Evolutionary conservation across 1,140 invertebrate species (phyloP).

Genomic region (Drosophila burlai): DNA sequence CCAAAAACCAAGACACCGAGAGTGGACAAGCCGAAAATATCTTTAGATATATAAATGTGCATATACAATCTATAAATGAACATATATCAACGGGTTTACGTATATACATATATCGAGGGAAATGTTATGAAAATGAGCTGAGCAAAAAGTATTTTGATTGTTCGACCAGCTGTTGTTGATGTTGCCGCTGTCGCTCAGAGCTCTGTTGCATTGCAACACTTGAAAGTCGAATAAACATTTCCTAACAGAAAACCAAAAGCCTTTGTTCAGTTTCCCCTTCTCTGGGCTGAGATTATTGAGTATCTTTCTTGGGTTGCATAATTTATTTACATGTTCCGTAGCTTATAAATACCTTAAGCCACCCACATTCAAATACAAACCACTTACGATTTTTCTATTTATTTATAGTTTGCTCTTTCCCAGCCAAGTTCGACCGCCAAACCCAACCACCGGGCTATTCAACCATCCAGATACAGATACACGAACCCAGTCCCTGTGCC

Average conservation of each 20-base stretch:
- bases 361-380: constrained; percentile 32
- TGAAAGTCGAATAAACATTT: neutral
- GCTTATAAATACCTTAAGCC: constrained; percentile 42
- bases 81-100: constrained; percentile 10
- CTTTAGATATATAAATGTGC: constrained; percentile 26
- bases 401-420: constrained; percentile 48
- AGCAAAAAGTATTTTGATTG: constrained; percentile 20
- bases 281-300: neutral
- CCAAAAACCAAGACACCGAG: constrained; percentile 21
- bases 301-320: constrained; percentile 29
- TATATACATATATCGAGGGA: neutral
- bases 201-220: neutral
- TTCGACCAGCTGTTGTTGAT: constrained; percentile 40
- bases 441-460: neutral
- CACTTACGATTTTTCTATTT: constrained; percentile 40
- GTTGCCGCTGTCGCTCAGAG: neutral
- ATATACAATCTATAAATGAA: constrained; percentile 47
- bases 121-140: constrained; percentile 31
- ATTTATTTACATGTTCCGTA: constrained; percentile 21
- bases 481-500: no score
- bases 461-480: neutral
- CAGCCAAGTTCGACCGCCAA: neutral
- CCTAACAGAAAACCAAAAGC: neutral
- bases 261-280: neutral
- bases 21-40: constrained; percentile 48